Evolutionary conservation across 2,113 vertebrate species (phyloP), one percentile per base, ranked within the genome.

Genomic region (Oreotrochilus melanogaster): DNA sequence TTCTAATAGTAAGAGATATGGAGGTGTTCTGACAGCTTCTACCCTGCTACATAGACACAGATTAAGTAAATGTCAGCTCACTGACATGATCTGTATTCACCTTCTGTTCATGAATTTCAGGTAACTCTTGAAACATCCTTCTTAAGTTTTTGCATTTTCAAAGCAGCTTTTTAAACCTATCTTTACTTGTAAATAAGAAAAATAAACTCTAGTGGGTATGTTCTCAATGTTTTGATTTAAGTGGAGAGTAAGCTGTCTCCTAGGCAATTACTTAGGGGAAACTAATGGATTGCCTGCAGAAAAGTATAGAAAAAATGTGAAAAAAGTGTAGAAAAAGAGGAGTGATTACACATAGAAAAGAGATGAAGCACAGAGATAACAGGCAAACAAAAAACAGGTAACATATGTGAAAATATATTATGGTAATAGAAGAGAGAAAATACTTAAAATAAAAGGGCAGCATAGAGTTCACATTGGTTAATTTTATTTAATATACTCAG

Each of bases 201-300:
- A 80, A 83, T 8, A 97, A 97, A 96, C 24, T 95, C 75, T 61
- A 89, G 27, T 86, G 67, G 43, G 45, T 94, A 91, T 96, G 79
- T 90, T 83, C 82, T 94, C 54, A 92, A 60, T 96, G 54, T 97
- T 97, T 97, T 96, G 81, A 90, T 83, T 95, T 94, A 92, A 97
- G 91, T 92, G 62, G 78, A 97, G 97, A 97, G 97, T 70, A 37
- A 96, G 95, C 90, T 86, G 54, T 95, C 83, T 97, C 90, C 91
- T 92, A 96, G 47, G 60, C 85, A 95, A 91, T 91, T 95, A 94
- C 96, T 97, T 95, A 95, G 86, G 89, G 92, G 86, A 97, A 96
- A 91, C 56, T 88, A 80, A 90, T 57, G 24, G 73, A 84, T 28
- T 56, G 76, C 66, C 87, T 86, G 70, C 50, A 97, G 86, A 94